Percentiles rank a stretch among this genome's conserved stretches.
These are phyloP conservation scores for Caenorhabditis macrosperma DNA, from an alignment of 2,888 invertebrate genomes.

Conservation along the genomic window DNA sequence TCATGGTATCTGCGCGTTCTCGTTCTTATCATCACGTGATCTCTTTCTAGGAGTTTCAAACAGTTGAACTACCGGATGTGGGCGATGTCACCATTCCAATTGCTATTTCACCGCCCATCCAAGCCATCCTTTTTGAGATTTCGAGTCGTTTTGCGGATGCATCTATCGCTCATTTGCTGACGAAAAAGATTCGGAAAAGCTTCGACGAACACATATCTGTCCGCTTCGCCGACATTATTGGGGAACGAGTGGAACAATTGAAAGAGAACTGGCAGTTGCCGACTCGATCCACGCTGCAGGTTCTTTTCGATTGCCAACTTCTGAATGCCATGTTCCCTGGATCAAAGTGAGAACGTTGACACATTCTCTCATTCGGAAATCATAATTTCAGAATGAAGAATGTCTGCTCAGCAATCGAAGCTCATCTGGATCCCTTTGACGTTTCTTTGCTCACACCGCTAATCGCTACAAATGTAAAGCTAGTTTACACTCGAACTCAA, in stretches of 20 bases:
- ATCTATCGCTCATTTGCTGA: slow-evolving; percentile 62
- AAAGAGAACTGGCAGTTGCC: slow-evolving; percentile 46
- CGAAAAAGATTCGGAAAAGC: slow-evolving; percentile 48
- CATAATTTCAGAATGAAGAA: slow-evolving; percentile 23
- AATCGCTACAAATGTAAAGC: slow-evolving; percentile 63
- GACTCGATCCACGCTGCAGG: slow-evolving; percentile 45
- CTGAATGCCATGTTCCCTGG: slow-evolving; percentile 59
- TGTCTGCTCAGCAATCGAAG: slow-evolving; percentile 42
- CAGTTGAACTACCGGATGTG: slow-evolving; percentile 62
- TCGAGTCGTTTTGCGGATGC: slow-evolving; percentile 42
- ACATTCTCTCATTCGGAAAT: neutral
- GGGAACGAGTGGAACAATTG: slow-evolving; percentile 30
- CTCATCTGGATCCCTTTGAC: slow-evolving; percentile 69
- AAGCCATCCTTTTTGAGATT: slow-evolving; percentile 54
- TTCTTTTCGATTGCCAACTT: slow-evolving; percentile 54
- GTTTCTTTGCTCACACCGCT: slow-evolving; percentile 63
- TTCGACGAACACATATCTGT: slow-evolving; percentile 33
- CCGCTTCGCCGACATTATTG: slow-evolving; percentile 44
- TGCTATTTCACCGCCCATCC: slow-evolving; percentile 55
- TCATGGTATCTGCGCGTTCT: slow-evolving; percentile 17
- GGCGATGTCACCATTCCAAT: slow-evolving; percentile 61
- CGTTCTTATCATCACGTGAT: neutral
- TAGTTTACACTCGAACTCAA: slow-evolving; percentile 64
- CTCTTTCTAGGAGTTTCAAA: slow-evolving; percentile 62
- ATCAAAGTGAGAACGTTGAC: slow-evolving; percentile 26